Evolutionary conservation across 2,797 vertebrate genomes (phyloP), one percentile per base, ranked within the genome.

Genomic region (Coregonus suidteri): DNA sequence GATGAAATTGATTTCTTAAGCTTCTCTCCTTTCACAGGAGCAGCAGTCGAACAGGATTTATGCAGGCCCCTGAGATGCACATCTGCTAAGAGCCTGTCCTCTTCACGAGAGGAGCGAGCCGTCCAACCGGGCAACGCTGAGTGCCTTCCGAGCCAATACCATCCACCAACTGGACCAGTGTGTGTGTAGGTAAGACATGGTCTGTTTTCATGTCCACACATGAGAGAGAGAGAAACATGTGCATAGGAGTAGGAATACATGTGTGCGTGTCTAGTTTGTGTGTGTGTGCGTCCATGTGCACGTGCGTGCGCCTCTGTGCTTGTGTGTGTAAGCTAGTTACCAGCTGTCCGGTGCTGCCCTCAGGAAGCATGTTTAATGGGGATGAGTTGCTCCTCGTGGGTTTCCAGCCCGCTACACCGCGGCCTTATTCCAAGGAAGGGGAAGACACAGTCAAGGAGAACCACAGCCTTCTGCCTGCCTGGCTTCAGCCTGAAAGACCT

Each of bases 1-100:
- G 77, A 76, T 77, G 83, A 86, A 93, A 93, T 89, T 89, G 87
- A 92, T 93, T 92, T 88, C 85, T 90, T 92, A 92, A 93, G 91
- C 91, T 92, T 90, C 88, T 89, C 85, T 75, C 81, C 86, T 86
- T 88, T 91, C 79, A 84, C 70, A 74, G 87, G 74, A 82, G 85
- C 84, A 62, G 85, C 83, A 87, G 87, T 90, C 85, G 84, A 92
- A 92, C 85, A 87, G 91, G 92, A 93, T 92, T 93, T 92, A 84
- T 78, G 79, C 80, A 31, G 41, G 83, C 78, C 80, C 67, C 83
- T 20, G 80, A 90, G 89, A 91, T 82, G 83, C 79, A 84, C 88
- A 90, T 91, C 88, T 90, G 89, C 86, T 88, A 82, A 72, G 79
- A 86, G 82, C 79, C 66, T 31, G 81, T 85, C 75, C 84, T 82